Percentiles rank a stretch among this genome's conserved stretches.
Conservation (phyloP, 1,140 invertebrate genomes). For the Planococcus citri region DNA sequence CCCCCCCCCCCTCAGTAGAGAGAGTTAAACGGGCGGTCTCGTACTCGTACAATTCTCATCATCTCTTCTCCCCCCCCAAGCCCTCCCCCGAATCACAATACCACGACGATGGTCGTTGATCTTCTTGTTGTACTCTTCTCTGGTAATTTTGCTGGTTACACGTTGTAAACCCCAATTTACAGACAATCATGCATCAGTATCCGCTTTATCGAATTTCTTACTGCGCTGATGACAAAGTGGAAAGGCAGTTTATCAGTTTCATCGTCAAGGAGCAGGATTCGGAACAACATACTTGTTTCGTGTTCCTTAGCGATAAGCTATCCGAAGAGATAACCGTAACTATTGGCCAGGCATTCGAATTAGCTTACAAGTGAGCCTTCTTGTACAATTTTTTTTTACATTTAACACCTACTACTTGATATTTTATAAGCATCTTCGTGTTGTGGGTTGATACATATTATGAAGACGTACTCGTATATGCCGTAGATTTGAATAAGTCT, state of each 20-base stretch:
- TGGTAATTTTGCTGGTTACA: slow-evolving; percentile 2
- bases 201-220: slow-evolving; percentile 95
- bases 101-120: background rate
- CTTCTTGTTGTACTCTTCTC: no score
- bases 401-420: no score
- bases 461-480: no score
- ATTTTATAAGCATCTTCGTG: no score
- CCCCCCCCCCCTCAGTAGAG: no score
- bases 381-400: background rate
- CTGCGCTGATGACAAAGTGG: slow-evolving; percentile 94
- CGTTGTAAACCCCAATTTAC: slow-evolving; percentile 27
- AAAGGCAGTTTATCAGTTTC: slow-evolving; percentile 93
- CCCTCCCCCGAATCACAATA: no score
- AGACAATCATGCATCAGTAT: slow-evolving; percentile 81
- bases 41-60: no score
- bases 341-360: slow-evolving; percentile 92
- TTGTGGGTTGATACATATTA: no score
- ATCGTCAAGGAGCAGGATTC: slow-evolving; percentile 77
- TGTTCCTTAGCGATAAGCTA: slow-evolving; percentile 91
- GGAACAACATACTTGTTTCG: slow-evolving; percentile 86
- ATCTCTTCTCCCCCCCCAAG: no score
- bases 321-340: slow-evolving; percentile 93
- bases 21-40: no score
- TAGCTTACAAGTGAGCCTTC: slow-evolving; percentile 65
- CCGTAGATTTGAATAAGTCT: no score